phyloP scores from a whole-genome alignment of 2,888 invertebrate genomes.

The Heliconius erato region DNA sequence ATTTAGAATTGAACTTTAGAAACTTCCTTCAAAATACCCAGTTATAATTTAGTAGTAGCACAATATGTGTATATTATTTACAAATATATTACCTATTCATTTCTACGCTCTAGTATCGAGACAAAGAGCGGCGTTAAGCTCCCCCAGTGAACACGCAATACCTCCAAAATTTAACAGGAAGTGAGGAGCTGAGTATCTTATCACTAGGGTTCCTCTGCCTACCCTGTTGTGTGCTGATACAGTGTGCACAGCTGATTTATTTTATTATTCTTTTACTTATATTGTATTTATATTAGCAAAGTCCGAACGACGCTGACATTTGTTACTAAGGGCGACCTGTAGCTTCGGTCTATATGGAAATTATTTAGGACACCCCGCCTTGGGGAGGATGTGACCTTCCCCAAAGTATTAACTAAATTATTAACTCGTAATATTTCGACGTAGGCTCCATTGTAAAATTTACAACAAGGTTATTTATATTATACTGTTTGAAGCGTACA shows the following conservation, averaged over 20 bases:
- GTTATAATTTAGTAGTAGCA: background rate
- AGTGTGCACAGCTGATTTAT: no score
- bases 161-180: no score
- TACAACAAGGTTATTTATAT: conserved; percentile 10
- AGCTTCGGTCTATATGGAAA: conserved; percentile 42
- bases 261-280: background rate
- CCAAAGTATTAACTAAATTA: conserved; percentile 33
- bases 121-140: no score
- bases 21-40: no score
- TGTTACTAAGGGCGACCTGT: conserved; percentile 36
- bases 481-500: background rate
- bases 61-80: background rate
- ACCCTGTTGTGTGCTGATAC: no score
- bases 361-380: conserved; percentile 28
- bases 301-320: conserved; percentile 17
- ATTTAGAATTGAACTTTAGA: no score
- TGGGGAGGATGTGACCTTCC: conserved; percentile 31
- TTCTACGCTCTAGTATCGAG: no score
- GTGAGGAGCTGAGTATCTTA: no score
- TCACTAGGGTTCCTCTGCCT: no score
- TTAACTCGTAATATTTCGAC: conserved; percentile 34
- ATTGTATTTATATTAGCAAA: background rate
- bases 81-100: no score
- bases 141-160: no score
- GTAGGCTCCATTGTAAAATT: conserved; percentile 16